Percentiles rank a stretch among this genome's conserved stretches.
phyloP scores from a whole-genome alignment of 2,888 invertebrate species.

The Sericinus montela region DNA sequence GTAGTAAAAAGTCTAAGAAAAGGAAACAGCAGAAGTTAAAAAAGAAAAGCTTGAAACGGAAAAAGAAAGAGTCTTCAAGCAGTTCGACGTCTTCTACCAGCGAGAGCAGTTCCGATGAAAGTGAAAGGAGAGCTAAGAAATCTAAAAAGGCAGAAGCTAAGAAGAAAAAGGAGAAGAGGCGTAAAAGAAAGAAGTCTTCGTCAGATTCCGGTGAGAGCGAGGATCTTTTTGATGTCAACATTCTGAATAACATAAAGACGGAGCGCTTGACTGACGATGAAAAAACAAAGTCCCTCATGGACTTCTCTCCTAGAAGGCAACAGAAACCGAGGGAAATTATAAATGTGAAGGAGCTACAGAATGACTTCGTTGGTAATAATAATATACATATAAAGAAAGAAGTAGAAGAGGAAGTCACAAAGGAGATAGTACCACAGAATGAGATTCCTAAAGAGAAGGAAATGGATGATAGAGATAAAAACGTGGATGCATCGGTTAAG shows the following conservation, averaged over 20 bases:
- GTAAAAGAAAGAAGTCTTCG: slow-evolving; percentile 42
- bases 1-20: slow-evolving; percentile 52
- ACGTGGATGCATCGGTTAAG: background rate
- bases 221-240: slow-evolving; percentile 61
- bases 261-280: slow-evolving; percentile 67
- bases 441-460: background rate
- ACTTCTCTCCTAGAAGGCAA: slow-evolving; percentile 49
- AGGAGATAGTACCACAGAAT: background rate
- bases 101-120: slow-evolving; percentile 35
- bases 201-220: slow-evolving; percentile 51
- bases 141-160: slow-evolving; percentile 32
- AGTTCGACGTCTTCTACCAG: slow-evolving; percentile 35
- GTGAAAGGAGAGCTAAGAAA: slow-evolving; percentile 29
- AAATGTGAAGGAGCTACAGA: slow-evolving; percentile 67
- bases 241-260: slow-evolving; percentile 67
- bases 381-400: slow-evolving; percentile 62
- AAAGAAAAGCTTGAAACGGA: slow-evolving; percentile 53
- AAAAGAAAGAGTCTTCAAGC: slow-evolving; percentile 51
- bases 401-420: slow-evolving; percentile 30
- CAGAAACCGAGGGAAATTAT: slow-evolving; percentile 61
- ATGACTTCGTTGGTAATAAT: slow-evolving; percentile 61
- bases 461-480: background rate
- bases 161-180: slow-evolving; percentile 35
- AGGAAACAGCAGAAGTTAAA: slow-evolving; percentile 53
- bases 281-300: slow-evolving; percentile 34